These are phyloP conservation scores for Bilobella aurantiaca DNA, from an alignment of 1,140 invertebrate genomes.

Conservation along the genomic window DNA sequence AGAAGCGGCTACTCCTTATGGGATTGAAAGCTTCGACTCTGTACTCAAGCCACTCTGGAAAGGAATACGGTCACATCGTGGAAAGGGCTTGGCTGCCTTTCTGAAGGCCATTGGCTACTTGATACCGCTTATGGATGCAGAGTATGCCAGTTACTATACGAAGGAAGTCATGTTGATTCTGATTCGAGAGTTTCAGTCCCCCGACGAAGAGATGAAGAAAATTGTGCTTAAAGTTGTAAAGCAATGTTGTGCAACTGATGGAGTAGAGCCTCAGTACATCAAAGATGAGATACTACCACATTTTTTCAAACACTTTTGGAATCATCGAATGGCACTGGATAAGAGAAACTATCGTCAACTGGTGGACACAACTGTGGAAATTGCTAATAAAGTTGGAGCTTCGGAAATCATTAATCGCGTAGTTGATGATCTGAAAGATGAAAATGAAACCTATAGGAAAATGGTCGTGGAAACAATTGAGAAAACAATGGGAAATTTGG, in stretches of 20 bases:
- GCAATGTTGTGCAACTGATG: conserved; percentile 98
- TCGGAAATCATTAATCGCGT: conserved; percentile 97
- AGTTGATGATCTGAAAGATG: conserved; percentile 98
- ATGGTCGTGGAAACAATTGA: conserved; percentile 99
- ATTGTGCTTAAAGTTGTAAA: conserved; percentile 99
- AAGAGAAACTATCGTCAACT: conserved; percentile 93
- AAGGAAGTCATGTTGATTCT: conserved; percentile 99
- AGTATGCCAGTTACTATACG: conserved; percentile 99
- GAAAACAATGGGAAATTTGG: conserved; percentile 95
- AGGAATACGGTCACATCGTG: conserved; percentile 83
- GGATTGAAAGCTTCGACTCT: conserved; percentile 99
- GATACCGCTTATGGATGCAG: conserved; percentile 98
- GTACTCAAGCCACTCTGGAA: conserved; percentile 99
- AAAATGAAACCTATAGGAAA: conserved; percentile 98
- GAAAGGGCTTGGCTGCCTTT: conserved; percentile 97
- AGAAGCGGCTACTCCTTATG: conserved; percentile 97
- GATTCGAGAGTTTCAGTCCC: conserved; percentile 97
- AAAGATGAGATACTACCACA: conserved; percentile 98
- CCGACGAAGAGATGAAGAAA: conserved; percentile 99
- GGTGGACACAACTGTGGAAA: conserved; percentile 99
- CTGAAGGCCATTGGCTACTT: conserved; percentile 98
- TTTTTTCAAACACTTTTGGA: conserved; percentile 99
- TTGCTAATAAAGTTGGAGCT: conserved; percentile 97
- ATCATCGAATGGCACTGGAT: conserved; percentile 97
- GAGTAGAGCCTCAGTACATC: conserved; percentile 98